Evolutionary conservation across 2,888 invertebrate species (phyloP), one percentile per base, ranked within the genome.

Genomic region (Ormyrus rosae): DNA sequence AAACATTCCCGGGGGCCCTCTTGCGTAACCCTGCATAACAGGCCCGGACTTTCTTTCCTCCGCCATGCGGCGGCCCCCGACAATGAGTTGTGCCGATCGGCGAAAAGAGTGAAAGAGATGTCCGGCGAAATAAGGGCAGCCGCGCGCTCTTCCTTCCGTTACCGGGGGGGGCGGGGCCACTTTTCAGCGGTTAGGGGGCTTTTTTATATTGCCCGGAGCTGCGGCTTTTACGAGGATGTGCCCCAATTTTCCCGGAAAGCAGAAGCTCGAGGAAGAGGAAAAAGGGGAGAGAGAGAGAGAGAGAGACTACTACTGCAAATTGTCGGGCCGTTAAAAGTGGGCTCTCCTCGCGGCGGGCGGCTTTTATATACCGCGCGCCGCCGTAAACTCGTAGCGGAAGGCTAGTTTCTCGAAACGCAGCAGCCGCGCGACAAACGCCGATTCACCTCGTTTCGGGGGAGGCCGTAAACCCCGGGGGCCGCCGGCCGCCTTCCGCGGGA

Each of bases 201-300:
- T 34, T 34, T 69, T 70, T 77, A 70, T 70, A 70, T 77, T 70
- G 77, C 58, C 56, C 55, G 55, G 9, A 72, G 53, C 11, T 61
- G 34, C 34, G 51, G 64, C 45, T 55, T 77, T 77, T 77, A 77
- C 70, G 77, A 77, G 55, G 46, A 73, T 19, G 13, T 67, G 78
- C 68, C 71, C 78, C 78, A 72, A 69, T 78, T 78, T 78, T 73
- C 78, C 73, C 55, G 78, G 78, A 78, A 78, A 78, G 78, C 65
- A 55, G 63, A 10, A 3, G 55, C 58, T 2, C 10, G 48, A 58
- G 9, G 56, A 65, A 56, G 34, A n/a, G 63, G 45, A 19, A 34
- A 61, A 13, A 11, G 7, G 8, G n/a, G 51, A 19, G 8, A 7
- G 61, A 53, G 72, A 63, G 72, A 10, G 70, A 9, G 7, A 46